Base-by-base conservation (phyloP, 2,888 invertebrate species). In the Craniophora ligustri region DNA sequence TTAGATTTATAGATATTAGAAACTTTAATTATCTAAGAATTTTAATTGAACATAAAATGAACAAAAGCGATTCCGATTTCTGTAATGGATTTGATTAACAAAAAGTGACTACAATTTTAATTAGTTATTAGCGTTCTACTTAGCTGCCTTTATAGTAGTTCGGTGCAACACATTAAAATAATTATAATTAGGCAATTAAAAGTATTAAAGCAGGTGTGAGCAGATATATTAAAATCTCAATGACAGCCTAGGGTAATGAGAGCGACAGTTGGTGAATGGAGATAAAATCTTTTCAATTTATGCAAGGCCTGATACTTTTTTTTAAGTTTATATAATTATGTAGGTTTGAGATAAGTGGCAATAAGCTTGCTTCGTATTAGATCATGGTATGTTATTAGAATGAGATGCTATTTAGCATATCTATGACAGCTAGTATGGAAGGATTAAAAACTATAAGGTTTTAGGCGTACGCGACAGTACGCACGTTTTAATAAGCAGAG, bases 131-230 rank as follows among this genome's bases (percentile, higher is more conserved):
- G 40, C 23, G 19, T 58, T 19, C 42, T n/a, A 26, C 26, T n/a
- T 26, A 26, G n/a, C 26, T n/a, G 26, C 26, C 26, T n/a, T 26
- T 26, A 26, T 26, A 26, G n/a, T 26, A 26, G 26, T 26, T 26
- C n/a, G n/a, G 4, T 26, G 5, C n/a, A 26, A 5, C n/a, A 39
- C 51, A 51, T 47, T 45, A 31, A 7, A 50, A 44, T 45, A 32
- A 58, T 42, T 62, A 42, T 49, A 67, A 62, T 62, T 62, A 57
- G 53, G 32, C 39, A 62, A 63, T 68, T 68, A 64, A 64, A 45
- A 64, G 13, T 64, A 50, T 58, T 41, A 47, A 36, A 26, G 42
- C 58, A 69, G 69, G 64, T 68, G 63, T 63, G 47, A 18, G 26
- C 16, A 31, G 1, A 44, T 64, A 63, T 41, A 56, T 68, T 68